phyloP scores from a whole-genome alignment of 2,113 vertebrate genomes.

The Pseudopodoces humilis region DNA sequence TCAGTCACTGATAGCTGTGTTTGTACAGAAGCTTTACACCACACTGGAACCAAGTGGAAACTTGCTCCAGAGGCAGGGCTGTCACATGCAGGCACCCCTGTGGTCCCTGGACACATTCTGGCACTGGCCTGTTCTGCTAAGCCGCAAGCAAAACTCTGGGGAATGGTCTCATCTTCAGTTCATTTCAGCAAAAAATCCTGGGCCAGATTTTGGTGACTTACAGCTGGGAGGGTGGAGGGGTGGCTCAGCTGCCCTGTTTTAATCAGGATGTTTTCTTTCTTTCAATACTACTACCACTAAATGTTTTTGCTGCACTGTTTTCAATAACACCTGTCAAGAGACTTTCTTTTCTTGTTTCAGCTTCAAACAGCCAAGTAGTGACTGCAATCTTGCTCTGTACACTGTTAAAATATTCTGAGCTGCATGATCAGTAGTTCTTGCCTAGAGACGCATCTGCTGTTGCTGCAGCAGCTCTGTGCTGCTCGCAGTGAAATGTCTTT shows the following conservation, averaged over 20 bases:
- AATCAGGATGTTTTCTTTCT: neutral
- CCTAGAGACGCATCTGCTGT: constrained; percentile 59
- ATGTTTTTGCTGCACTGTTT: constrained; percentile 30
- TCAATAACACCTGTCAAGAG: constrained; percentile 35
- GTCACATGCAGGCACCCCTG: accelerated
- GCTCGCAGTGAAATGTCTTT: neutral
- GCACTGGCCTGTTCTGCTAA: neutral
- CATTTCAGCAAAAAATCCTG: neutral
- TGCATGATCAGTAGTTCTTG: constrained; percentile 48
- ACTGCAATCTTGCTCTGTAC: constrained; percentile 49
- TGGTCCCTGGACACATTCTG: neutral
- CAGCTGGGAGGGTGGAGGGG: neutral
- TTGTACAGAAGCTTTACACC: neutral
- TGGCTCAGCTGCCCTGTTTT: neutral
- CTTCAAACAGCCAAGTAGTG: constrained; percentile 46
- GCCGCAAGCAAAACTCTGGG: neutral
- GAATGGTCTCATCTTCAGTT: neutral
- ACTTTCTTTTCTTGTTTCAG: constrained; percentile 28
- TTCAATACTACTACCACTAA: neutral
- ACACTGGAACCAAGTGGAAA: neutral
- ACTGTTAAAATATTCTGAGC: constrained; percentile 63
- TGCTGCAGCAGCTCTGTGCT: constrained; percentile 13
- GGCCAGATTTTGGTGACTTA: neutral
- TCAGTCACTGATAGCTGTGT: neutral
- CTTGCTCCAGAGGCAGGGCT: neutral